Evolutionary conservation across 2,113 vertebrate species (phyloP).

Genomic region (Antechinus flavipes): DNA sequence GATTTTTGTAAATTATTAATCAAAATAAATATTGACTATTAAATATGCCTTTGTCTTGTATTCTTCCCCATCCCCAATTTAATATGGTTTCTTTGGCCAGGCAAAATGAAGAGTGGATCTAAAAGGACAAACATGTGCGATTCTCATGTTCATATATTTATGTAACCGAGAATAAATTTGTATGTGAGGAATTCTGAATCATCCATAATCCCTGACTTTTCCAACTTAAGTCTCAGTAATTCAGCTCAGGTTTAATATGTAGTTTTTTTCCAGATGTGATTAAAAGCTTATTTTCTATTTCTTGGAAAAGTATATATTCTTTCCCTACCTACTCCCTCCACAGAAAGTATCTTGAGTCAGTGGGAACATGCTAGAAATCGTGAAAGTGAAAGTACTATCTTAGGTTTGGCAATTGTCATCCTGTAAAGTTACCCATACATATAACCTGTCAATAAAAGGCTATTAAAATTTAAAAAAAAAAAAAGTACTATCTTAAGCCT

Average conservation of each 20-base stretch:
- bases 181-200: slow-evolving; percentile 47
- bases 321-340: background rate
- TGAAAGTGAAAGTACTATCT: background rate
- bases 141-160: background rate
- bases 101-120: background rate
- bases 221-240: background rate
- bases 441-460: too few relatives aligned
- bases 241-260: background rate
- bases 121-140: background rate
- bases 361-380: background rate
- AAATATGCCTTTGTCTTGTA: slow-evolving; percentile 80
- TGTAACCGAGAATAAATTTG: slow-evolving; percentile 49
- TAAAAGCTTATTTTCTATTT: background rate
- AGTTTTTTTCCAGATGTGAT: background rate
- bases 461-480: too few relatives aligned
- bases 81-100: background rate
- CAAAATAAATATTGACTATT: slow-evolving; percentile 91
- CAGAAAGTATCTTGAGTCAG: background rate
- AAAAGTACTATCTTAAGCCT: background rate
- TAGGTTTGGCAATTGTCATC: background rate
- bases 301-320: background rate
- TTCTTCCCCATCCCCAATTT: background rate
- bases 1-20: slow-evolving; percentile 92
- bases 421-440: too few relatives aligned
- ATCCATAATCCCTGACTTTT: background rate